Evolutionary conservation across 2,888 invertebrate genomes (phyloP).

Genomic region (Lordiphosa fenestrarum): DNA sequence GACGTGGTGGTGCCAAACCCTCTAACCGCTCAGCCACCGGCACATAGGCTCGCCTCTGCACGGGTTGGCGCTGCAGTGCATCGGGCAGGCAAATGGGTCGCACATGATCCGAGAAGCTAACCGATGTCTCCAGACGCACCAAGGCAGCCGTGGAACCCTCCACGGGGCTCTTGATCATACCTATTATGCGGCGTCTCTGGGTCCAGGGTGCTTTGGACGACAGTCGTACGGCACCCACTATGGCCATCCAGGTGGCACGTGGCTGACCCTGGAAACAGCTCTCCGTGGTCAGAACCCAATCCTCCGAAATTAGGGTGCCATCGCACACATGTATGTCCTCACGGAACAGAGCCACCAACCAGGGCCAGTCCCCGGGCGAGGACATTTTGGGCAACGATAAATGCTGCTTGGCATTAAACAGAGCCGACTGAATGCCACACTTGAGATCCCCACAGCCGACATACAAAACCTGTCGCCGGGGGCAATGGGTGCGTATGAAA

Average conservation of each 20-base stretch:
- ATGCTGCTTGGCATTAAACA: slow-evolving; percentile 78
- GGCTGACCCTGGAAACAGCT: slow-evolving; percentile 94
- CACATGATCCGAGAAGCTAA: slow-evolving; percentile 90
- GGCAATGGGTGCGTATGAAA: slow-evolving; percentile 89
- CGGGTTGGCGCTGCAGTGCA: slow-evolving; percentile 77
- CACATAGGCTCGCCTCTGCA: slow-evolving; percentile 70
- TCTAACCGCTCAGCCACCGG: slow-evolving; percentile 78
- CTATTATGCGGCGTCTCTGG: slow-evolving; percentile 90
- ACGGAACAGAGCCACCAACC: slow-evolving; percentile 91
- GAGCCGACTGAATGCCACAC: slow-evolving; percentile 86
- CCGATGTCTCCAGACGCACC: slow-evolving; percentile 88
- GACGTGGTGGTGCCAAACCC: slow-evolving; percentile 49
- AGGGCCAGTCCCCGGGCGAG: slow-evolving; percentile 94
- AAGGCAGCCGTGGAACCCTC: slow-evolving; percentile 93
- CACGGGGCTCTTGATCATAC: slow-evolving; percentile 93
- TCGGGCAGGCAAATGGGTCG: slow-evolving; percentile 90
- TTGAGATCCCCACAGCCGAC: slow-evolving; percentile 89
- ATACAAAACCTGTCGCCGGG: slow-evolving; percentile 88
- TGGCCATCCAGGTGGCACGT: slow-evolving; percentile 92
- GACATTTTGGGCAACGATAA: slow-evolving; percentile 85
- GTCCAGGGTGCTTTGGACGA: slow-evolving; percentile 93
- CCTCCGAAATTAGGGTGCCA: slow-evolving; percentile 87
- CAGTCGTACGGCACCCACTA: slow-evolving; percentile 88
- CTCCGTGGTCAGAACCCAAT: slow-evolving; percentile 92
- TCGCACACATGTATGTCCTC: slow-evolving; percentile 94